A percentile compares a stretch with the other conserved stretches of the same genome.
These are phyloP conservation scores for Pseudomyrmex flavicornis DNA, from an alignment of 1,140 invertebrate genomes.

Conservation along the genomic window DNA sequence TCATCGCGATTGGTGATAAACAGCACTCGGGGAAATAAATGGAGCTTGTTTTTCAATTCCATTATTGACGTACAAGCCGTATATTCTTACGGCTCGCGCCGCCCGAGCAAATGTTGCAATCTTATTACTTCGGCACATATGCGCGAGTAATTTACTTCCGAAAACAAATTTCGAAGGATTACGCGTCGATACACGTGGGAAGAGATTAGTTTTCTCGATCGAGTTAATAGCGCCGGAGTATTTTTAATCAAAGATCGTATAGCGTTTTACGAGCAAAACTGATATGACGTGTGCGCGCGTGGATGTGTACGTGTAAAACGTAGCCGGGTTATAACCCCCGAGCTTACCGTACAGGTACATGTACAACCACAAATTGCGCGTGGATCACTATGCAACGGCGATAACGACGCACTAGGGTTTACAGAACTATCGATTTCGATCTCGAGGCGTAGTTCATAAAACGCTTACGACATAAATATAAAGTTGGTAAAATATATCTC, in stretches of 20 bases:
- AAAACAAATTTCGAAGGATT: too few species aligned
- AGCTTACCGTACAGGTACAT: background rate
- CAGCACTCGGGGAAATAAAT: background rate
- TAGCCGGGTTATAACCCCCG: background rate
- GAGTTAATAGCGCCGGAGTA: background rate
- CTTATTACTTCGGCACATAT: background rate
- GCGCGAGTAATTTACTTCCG: too few species aligned
- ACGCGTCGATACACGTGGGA: too few species aligned
- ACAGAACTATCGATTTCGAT: slow-evolving; percentile 14
- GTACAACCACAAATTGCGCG: slow-evolving; percentile 16
- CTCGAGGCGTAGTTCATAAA: background rate
- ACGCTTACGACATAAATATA: background rate
- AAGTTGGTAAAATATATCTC: background rate
- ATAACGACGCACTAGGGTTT: slow-evolving; percentile 1
- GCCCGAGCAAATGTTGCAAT: background rate
- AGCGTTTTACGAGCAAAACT: slow-evolving; percentile 18
- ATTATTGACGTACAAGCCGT: background rate
- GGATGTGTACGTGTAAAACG: too few species aligned
- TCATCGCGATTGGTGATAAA: slow-evolving; percentile 30
- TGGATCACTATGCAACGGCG: background rate
- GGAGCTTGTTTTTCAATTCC: slow-evolving; percentile 9
- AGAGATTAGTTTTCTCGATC: background rate
- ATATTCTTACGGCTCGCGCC: background rate
- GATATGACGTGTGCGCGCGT: background rate
- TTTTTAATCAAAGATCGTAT: slow-evolving; percentile 38